A percentile compares a stretch with the other conserved stretches of the same genome.
These are phyloP conservation scores for Epistrophe grossulariae DNA, from an alignment of 2,888 invertebrate genomes.

Conservation along the genomic window DNA sequence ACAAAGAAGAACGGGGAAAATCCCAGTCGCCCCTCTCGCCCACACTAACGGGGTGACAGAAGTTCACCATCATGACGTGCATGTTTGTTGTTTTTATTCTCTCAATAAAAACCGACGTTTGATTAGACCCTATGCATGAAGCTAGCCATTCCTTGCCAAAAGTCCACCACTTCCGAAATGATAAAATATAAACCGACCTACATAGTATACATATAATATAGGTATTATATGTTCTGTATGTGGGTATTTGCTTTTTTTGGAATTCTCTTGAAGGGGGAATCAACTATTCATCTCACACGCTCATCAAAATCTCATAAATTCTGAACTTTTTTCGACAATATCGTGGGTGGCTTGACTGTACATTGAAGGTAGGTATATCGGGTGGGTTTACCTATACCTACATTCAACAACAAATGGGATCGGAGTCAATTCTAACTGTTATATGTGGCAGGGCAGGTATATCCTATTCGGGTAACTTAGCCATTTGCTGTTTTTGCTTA, in stretches of 20 bases:
- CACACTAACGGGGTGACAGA: conserved; percentile 44
- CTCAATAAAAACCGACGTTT: conserved; percentile 68
- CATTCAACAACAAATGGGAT: conserved; percentile 19
- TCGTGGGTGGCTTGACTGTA: not conserved
- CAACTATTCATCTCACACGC: conserved; percentile 76
- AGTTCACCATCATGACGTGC: conserved; percentile 51
- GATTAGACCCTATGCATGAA: conserved; percentile 66
- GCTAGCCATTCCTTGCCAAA: conserved; percentile 18
- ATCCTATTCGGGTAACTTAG: conserved; percentile 51
- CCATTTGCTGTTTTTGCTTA: conserved; percentile 41
- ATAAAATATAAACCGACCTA: conserved; percentile 20
- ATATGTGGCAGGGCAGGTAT: conserved; percentile 24
- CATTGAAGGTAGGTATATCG: not conserved
- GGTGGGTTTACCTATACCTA: not conserved
- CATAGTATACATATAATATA: not conserved
- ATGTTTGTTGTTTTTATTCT: conserved; percentile 56
- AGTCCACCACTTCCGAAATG: conserved; percentile 40
- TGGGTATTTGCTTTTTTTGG: conserved; percentile 5
- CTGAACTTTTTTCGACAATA: conserved; percentile 77
- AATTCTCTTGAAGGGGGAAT: conserved; percentile 29
- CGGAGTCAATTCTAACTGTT: conserved; percentile 27
- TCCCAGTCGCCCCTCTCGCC: not conserved
- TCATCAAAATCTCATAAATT: conserved; percentile 82
- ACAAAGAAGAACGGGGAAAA: not conserved
- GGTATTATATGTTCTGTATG: not conserved